Evolutionary conservation across 2,797 vertebrate species (phyloP).

Genomic region (Pogoniulus pusillus): DNA sequence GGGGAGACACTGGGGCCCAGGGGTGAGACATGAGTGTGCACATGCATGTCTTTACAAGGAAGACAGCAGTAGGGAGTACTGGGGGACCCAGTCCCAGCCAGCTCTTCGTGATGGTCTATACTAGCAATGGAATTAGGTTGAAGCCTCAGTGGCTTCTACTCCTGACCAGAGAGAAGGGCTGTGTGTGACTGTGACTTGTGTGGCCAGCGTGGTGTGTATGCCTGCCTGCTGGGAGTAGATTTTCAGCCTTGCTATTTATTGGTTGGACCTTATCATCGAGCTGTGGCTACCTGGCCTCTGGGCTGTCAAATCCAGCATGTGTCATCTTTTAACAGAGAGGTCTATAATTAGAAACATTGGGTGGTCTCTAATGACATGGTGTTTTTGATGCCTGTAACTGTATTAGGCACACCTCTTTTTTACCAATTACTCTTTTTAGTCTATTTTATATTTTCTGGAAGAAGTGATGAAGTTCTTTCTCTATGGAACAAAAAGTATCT

Average conservation of each 20-base stretch:
- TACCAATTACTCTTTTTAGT: background rate
- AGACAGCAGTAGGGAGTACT: background rate
- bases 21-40: accelerated
- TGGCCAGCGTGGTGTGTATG: background rate
- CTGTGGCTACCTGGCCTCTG: background rate
- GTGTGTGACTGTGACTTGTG: background rate
- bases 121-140: background rate
- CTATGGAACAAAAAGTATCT: background rate
- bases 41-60: background rate
- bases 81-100: background rate
- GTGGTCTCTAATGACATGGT: background rate
- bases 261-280: background rate
- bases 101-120: background rate
- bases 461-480: background rate
- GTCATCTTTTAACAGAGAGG: background rate
- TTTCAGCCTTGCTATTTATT: background rate
- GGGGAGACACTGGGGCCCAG: background rate
- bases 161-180: accelerated
- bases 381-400: background rate
- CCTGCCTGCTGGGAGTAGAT: background rate
- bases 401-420: background rate
- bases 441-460: background rate
- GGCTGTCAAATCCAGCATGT: accelerated
- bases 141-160: background rate
- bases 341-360: background rate